Conservation (phyloP, 2,113 vertebrate genomes). For the Excalfactoria chinensis region DNA sequence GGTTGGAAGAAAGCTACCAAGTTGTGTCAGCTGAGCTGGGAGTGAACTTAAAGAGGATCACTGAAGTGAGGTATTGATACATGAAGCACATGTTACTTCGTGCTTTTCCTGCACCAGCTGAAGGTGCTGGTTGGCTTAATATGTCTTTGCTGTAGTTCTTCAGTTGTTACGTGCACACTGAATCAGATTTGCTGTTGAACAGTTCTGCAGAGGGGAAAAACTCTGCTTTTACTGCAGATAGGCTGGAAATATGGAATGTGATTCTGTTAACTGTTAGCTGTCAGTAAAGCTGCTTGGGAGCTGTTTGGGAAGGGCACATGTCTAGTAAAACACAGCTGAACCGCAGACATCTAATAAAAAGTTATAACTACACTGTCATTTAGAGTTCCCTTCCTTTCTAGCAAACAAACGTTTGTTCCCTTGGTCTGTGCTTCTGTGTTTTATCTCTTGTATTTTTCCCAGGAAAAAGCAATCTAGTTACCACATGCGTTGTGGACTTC, state of each 20-base stretch:
- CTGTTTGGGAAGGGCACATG: neutral
- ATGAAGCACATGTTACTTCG: neutral
- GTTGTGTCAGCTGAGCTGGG: conserved; percentile 4
- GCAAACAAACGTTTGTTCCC: neutral
- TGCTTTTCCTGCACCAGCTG: neutral
- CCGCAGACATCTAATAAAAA: neutral
- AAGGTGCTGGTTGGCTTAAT: neutral
- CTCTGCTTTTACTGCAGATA: neutral
- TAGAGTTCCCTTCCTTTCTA: neutral
- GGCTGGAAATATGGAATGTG: neutral
- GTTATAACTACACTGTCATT: neutral
- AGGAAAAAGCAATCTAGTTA: neutral
- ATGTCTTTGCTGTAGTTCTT: neutral
- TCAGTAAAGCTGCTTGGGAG: neutral
- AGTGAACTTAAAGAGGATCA: neutral
- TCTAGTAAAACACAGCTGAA: neutral
- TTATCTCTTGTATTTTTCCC: neutral
- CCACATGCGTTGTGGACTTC: neutral
- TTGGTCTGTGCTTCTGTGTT: neutral
- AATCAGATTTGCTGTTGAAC: neutral
- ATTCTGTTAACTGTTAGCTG: neutral
- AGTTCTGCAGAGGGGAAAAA: neutral
- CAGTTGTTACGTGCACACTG: neutral
- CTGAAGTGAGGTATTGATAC: neutral
- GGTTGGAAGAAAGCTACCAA: neutral